Evolutionary conservation across 1,140 invertebrate species (phyloP).

Genomic region (Thaumatotibia leucotreta): DNA sequence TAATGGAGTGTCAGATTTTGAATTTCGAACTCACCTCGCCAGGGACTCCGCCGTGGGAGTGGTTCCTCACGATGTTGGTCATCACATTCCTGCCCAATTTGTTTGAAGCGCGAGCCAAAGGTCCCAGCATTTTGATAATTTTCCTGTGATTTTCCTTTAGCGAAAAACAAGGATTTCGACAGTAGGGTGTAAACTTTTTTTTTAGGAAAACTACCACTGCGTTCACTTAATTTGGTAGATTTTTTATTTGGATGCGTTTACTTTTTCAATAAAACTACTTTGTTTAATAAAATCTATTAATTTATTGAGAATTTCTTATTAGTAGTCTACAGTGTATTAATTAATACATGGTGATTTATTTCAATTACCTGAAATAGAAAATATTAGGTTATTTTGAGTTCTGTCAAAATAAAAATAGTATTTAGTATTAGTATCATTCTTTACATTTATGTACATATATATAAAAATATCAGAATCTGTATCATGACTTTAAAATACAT

Average conservation of each 20-base stretch:
- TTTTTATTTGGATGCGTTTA: not conserved
- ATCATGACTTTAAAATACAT: too few relatives aligned
- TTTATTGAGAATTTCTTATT: constrained; percentile 21
- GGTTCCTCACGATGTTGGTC: constrained; percentile 77
- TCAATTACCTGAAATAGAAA: not conserved
- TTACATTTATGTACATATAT: too few relatives aligned
- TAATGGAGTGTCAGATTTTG: constrained; percentile 56
- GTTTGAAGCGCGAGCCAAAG: constrained; percentile 57
- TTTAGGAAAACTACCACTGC: constrained; percentile 40
- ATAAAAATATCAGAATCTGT: too few relatives aligned
- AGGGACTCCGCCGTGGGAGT: constrained; percentile 80
- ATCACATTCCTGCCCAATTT: constrained; percentile 75
- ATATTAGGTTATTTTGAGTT: not conserved
- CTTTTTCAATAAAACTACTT: constrained; percentile 14
- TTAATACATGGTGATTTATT: not conserved
- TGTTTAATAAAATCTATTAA: not conserved
- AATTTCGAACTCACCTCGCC: constrained; percentile 79
- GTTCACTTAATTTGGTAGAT: constrained; percentile 27
- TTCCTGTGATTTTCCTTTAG: constrained; percentile 19
- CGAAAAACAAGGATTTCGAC: constrained; percentile 29
- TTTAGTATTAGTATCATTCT: too few relatives aligned
- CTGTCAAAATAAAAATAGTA: too few relatives aligned
- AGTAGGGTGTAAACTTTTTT: constrained; percentile 26
- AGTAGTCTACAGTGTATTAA: constrained; percentile 10
- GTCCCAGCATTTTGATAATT: constrained; percentile 56